phyloP scores from a whole-genome alignment of 2,888 invertebrate species.

The Cataglyphis cursor region DNA sequence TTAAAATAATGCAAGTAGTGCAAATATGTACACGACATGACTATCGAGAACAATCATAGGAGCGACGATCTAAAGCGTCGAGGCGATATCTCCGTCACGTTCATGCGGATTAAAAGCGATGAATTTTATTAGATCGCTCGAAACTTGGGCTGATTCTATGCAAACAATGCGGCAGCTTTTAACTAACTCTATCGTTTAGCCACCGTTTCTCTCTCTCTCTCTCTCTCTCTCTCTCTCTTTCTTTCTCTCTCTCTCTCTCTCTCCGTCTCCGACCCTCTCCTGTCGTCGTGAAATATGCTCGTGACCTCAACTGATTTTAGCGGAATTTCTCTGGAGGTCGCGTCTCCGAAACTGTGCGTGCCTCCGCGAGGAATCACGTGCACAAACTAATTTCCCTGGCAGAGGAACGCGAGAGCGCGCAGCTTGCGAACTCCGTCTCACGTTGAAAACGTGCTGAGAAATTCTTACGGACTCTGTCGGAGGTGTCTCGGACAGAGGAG shows the following conservation, averaged over 20 bases:
- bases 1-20: background rate
- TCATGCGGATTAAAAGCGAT: conserved; percentile 48
- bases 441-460: conserved; percentile 73
- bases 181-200: conserved; percentile 49
- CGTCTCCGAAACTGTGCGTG: conserved; percentile 74
- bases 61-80: conserved; percentile 41
- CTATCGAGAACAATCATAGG: conserved; percentile 27
- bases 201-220: background rate
- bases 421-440: conserved; percentile 56
- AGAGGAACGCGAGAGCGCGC: conserved; percentile 66
- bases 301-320: conserved; percentile 16
- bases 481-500: background rate
- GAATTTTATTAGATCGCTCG: conserved; percentile 48
- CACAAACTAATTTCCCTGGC: conserved; percentile 80
- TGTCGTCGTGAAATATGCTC: conserved; percentile 32
- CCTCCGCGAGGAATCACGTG: conserved; percentile 79
- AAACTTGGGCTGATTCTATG: conserved; percentile 45
- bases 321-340: background rate
- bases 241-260: too few relatives aligned
- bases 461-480: conserved; percentile 63
- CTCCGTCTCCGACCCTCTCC: background rate
- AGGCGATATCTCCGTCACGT: conserved; percentile 36
- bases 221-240: too few relatives aligned
- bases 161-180: conserved; percentile 45
- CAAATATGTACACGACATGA: background rate